Percentiles rank a stretch among this genome's conserved stretches.
phyloP scores from a whole-genome alignment of 2,888 invertebrate species.

The Stenoptilia bipunctidactyla region DNA sequence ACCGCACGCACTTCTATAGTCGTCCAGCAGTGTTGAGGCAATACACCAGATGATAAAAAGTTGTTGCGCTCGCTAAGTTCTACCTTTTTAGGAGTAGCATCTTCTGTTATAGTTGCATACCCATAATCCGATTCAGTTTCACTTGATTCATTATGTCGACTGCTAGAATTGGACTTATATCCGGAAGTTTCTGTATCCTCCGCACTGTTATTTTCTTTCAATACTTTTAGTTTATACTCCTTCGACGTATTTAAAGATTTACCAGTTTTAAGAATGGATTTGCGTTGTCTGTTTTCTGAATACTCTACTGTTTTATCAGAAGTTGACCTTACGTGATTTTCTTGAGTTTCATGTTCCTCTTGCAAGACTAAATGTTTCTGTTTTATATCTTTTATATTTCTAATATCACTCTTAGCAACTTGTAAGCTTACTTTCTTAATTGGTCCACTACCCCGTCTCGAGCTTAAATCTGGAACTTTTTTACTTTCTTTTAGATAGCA shows the following conservation, averaged over 20 bases:
- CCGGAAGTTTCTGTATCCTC: slow-evolving; percentile 69
- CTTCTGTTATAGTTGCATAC: slow-evolving; percentile 73
- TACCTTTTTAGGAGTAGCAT: slow-evolving; percentile 71
- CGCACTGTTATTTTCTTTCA: slow-evolving; percentile 25
- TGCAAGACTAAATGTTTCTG: slow-evolving; percentile 20
- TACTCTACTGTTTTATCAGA: slow-evolving; percentile 20
- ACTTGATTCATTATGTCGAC: slow-evolving; percentile 51
- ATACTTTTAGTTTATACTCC: slow-evolving; percentile 21
- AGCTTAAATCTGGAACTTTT: slow-evolving; percentile 18
- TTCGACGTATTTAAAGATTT: slow-evolving; percentile 32
- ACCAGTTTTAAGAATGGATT: slow-evolving; percentile 47
- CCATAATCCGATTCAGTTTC: slow-evolving; percentile 73
- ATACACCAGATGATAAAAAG: slow-evolving; percentile 48
- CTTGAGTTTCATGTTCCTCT: slow-evolving; percentile 24
- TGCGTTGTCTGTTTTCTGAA: slow-evolving; percentile 29
- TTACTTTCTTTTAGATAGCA: slow-evolving; percentile 20
- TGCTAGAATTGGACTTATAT: slow-evolving; percentile 62
- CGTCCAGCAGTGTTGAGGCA: slow-evolving; percentile 67
- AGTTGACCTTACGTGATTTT: slow-evolving; percentile 15
- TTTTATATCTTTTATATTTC: slow-evolving; percentile 27
- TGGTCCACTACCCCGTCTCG: slow-evolving; percentile 40
- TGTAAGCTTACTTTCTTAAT: slow-evolving; percentile 32
- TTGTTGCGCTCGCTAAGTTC: slow-evolving; percentile 44
- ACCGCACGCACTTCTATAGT: slow-evolving; percentile 46
- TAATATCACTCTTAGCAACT: slow-evolving; percentile 31